A percentile compares a stretch with the other conserved stretches of the same genome.
Evolutionary conservation across 2,888 invertebrate species (phyloP).

Genomic region (Frankliniella fusca): DNA sequence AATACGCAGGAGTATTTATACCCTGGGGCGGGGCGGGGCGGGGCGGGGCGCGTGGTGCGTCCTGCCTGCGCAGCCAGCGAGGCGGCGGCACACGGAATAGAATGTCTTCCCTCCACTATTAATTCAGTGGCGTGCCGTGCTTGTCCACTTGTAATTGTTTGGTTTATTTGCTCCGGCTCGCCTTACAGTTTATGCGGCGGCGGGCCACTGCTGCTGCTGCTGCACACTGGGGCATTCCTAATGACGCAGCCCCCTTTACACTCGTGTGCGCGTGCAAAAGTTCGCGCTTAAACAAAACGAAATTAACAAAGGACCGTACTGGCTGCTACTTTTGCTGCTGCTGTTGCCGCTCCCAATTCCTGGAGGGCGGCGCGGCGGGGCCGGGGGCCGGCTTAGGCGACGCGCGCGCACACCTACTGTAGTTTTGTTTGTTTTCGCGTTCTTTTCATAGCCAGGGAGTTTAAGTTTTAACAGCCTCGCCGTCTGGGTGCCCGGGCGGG

Average conservation of each 20-base stretch:
- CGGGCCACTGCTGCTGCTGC: neutral
- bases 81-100: neutral
- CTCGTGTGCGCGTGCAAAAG: neutral
- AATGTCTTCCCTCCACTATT: neutral
- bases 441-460: too few relatives aligned
- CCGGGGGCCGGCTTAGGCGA: too few relatives aligned
- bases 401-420: too few relatives aligned
- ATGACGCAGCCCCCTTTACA: neutral
- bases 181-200: neutral
- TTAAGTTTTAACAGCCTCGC: too few relatives aligned
- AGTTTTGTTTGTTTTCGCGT: too few relatives aligned
- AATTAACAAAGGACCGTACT: too few relatives aligned
- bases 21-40: neutral
- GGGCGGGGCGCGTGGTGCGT: neutral
- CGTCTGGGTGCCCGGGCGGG: too few relatives aligned
- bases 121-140: neutral
- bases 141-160: slow-evolving; percentile 21
- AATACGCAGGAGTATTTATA: too few relatives aligned
- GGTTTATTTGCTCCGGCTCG: neutral
- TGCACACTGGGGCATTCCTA: neutral
- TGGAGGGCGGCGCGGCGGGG: too few relatives aligned
- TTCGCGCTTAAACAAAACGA: neutral
- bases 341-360: too few relatives aligned
- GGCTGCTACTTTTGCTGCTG: too few relatives aligned
- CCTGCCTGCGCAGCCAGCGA: neutral